A percentile compares a stretch with the other conserved stretches of the same genome.
Evolutionary conservation across 2,113 vertebrate species (phyloP).

Genomic region (Motacilla alba): DNA sequence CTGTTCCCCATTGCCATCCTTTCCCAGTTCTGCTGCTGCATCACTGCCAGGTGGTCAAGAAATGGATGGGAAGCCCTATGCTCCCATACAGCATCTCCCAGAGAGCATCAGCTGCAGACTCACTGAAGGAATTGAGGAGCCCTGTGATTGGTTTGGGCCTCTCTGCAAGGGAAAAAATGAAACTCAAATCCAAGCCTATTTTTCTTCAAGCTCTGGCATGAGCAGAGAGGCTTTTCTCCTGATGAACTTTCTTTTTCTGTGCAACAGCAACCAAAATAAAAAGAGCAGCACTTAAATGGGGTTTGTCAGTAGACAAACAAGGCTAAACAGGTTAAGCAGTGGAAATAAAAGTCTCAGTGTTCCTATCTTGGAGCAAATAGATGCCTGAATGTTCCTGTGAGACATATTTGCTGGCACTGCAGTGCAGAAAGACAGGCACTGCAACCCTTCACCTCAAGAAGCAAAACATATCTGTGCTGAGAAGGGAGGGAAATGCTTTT

Average conservation of each 20-base stretch:
- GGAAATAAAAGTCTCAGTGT: neutral
- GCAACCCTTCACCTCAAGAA: neutral
- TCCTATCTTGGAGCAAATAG: neutral
- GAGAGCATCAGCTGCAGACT: neutral
- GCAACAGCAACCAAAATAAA: neutral
- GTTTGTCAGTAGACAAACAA: conserved; percentile 8
- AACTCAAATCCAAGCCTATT: neutral
- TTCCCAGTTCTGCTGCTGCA: neutral
- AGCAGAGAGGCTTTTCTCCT: neutral
- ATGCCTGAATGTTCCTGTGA: neutral
- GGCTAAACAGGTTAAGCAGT: conserved; percentile 5
- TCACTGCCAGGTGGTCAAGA: neutral
- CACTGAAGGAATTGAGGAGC: neutral
- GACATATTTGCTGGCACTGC: neutral
- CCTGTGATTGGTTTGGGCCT: neutral
- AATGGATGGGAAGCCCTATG: neutral
- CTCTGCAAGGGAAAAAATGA: neutral
- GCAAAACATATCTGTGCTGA: neutral
- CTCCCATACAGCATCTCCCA: neutral
- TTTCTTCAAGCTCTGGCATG: neutral
- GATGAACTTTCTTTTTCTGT: neutral
- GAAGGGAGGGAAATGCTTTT: neutral
- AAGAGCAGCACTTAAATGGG: neutral
- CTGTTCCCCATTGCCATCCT: neutral
- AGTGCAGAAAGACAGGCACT: neutral